Evolutionary conservation across 1,140 invertebrate genomes (phyloP).

Genomic region (Archegozetes longisetosus): DNA sequence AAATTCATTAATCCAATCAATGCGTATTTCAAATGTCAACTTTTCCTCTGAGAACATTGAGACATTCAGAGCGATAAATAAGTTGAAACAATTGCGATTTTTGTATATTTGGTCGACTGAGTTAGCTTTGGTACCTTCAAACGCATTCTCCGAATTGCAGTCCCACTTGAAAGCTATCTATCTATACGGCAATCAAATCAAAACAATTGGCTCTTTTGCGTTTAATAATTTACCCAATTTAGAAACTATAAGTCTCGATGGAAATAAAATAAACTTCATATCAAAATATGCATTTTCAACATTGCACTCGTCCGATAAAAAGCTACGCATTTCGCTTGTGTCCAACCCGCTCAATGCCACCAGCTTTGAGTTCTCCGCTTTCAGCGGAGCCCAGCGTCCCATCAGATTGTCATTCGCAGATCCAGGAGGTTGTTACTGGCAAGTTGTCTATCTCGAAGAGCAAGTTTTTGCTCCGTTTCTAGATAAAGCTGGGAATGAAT

Average conservation of each 20-base stretch:
- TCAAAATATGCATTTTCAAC: constrained; percentile 8
- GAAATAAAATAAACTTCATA: constrained; percentile 8
- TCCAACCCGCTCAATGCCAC: not conserved
- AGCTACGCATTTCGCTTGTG: not conserved
- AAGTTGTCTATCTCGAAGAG: constrained; percentile 1
- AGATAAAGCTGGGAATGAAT: not conserved
- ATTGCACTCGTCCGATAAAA: not conserved
- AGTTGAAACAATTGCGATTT: not conserved
- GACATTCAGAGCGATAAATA: constrained; percentile 2
- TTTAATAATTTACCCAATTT: constrained; percentile 1
- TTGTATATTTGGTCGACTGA: constrained; percentile 7
- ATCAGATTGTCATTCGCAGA: constrained; percentile 3
- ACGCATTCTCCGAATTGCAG: not conserved
- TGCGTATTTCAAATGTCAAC: constrained; percentile 1
- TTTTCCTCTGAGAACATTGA: not conserved
- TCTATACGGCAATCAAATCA: constrained; percentile 6
- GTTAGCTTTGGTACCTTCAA: constrained; percentile 6
- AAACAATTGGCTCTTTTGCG: constrained; percentile 1
- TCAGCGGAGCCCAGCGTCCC: constrained; percentile 3
- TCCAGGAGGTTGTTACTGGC: constrained; percentile 6
- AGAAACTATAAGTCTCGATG: constrained; percentile 3
- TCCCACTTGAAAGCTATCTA: not conserved
- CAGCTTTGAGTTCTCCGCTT: constrained; percentile 6
- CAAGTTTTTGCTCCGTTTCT: constrained; percentile 10
- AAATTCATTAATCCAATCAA: not conserved